Base-by-base conservation (phyloP, 1,140 invertebrate species). In the Oryctes rhinoceros region DNA sequence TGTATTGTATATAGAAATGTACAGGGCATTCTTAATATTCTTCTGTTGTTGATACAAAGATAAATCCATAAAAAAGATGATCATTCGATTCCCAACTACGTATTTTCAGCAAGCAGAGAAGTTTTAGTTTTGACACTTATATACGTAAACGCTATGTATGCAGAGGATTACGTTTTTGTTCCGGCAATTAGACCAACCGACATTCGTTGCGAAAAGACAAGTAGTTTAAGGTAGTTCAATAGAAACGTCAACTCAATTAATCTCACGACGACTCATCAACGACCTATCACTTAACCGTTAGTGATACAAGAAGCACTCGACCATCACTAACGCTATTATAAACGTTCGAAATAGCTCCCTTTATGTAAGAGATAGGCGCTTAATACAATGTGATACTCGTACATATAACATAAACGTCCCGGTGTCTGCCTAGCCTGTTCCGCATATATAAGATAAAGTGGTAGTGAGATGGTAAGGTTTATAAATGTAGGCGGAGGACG, bases 241-340 rank as follows among this genome's bases (percentile, higher is more conserved):
- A 39, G 3, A 39, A 76, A 47, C 74, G 74, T 76, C 74, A 30
- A 47, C 1, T 47, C 15, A 44, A 67, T 76, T 76, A 76, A 76
- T 76, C 74, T 35, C 35, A 20, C n/a, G 74, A 44, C 15, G 74
- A 7, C 39, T 76, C 74, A 39, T 76, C 74, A 47, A 35, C 44
- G 74, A 76, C 35, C 44, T 30, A 44, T 76, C 15, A 76, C 74
- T 15, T 76, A 39, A 47, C 74, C 74, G 35, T 76, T 39, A 76
- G 74, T 35, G 74, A 76, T 76, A 76, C 44, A 76, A 44, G 74
- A 44, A 18, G 74, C 74, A 76, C 30, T 76, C 74, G 44, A 76
- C 74, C 74, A 35, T 39, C 44, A 30, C 74, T 76, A 76, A 76
- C 74, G n/a, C 39, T 76, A 76, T 76, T 76, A 76, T 76, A 76